Base-by-base conservation (phyloP, 2,888 invertebrate species). In the Morinoia aosen region DNA sequence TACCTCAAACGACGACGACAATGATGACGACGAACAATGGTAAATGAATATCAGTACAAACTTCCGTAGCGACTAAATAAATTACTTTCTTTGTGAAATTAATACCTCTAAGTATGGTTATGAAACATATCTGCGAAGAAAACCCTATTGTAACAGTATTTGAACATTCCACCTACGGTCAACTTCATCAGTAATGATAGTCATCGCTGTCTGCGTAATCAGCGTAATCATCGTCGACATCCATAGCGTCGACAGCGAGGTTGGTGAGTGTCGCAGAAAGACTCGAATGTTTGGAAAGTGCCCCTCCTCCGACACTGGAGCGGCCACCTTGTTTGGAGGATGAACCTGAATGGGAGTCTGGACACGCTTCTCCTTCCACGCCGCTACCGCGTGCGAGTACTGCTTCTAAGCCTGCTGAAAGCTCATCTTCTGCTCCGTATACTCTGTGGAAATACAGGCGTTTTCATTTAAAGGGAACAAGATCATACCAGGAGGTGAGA, bases 181-280 rank as follows among this genome's bases (percentile, higher is more conserved):
- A 16, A 76, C 76, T 93, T 56, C 57, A 48, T 93, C 93, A 96
- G 76, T 96, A 96, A 58, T 96, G 96, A 95, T 96, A 96, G 93
- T 96, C 96, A 95, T 96, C 96, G 1, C 96, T 96, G 88, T 96
- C 96, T 16, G 96, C 96, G 95, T 96, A 96, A 95, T 96, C 96
- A 39, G 96, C 96, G 57, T 96, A 96, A 56, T 96, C 96, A 56
- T 96, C 96, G 88, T 96, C 96, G 40, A 96, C 96, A 93, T 96
- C 96, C 96, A 96, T 96, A 58, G 96, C 95, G 91, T 96, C 96
- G 19, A 96, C 95, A 39, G 96, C 96, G 25, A 96, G 96, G 91
- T 96, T 96, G 88, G 96, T 96, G 93, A 96, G 96, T 14, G 96
- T 96, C 61, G 96, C 96, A 2, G 96, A 96, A 88, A 96, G 96